phyloP scores from a whole-genome alignment of 1,140 invertebrate genomes.

The Trachymyrmex septentrionalis region DNA sequence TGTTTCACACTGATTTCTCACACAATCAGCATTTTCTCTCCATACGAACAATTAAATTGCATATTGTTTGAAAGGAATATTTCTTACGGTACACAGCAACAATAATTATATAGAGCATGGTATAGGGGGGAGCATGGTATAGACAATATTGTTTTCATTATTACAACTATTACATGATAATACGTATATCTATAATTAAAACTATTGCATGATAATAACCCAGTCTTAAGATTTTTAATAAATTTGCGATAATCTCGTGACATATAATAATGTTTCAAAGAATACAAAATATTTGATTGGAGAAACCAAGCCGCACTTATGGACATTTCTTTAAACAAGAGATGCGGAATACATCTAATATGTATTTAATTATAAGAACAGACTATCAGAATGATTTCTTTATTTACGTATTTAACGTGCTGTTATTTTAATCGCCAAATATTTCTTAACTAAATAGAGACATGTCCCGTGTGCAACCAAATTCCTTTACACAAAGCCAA shows the following conservation, averaged over 20 bases:
- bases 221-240: not conserved
- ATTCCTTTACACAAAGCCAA: not conserved
- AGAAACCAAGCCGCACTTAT: not conserved
- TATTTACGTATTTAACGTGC: not conserved
- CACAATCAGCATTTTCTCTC: not conserved
- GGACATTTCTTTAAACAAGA: not conserved
- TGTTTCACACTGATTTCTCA: constrained; percentile 21
- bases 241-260: not conserved
- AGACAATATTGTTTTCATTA: not conserved
- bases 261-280: not conserved
- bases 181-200: not conserved
- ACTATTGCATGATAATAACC: not conserved
- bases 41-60: constrained; percentile 9
- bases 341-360: not conserved
- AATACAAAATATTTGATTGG: not conserved
- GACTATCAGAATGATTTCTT: not conserved
- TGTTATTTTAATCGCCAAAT: not conserved
- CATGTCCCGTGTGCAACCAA: not conserved
- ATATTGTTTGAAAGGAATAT: not conserved
- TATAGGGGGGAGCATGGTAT: too few species aligned
- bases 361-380: not conserved
- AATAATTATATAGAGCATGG: not conserved
- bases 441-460: constrained; percentile 7
- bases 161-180: not conserved
- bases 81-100: not conserved